Evolutionary conservation across 2,113 vertebrate species (phyloP).

Genomic region (Nycticebus coucang): DNA sequence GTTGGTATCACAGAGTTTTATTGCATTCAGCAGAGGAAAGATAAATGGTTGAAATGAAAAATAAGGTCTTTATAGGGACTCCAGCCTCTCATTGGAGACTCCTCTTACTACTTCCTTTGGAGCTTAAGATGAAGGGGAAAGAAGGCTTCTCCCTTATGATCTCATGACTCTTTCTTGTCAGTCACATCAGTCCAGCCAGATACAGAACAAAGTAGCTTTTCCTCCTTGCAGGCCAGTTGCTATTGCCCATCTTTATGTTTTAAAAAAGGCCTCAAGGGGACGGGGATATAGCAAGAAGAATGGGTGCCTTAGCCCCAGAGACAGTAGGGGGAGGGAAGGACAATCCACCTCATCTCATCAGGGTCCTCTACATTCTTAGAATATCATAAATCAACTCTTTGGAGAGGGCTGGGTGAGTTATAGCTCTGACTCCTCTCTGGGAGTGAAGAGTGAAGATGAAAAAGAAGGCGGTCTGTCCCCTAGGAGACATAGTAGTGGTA

Average conservation of each 20-base stretch:
- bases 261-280: neutral
- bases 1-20: conserved; percentile 48
- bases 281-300: neutral
- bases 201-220: conserved; percentile 2
- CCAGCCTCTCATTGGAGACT: neutral
- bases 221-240: neutral
- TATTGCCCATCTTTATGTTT: neutral
- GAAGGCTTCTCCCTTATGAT: conserved; percentile 11
- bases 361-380: conserved; percentile 35
- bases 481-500: conserved; percentile 63
- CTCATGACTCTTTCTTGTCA: conserved; percentile 2
- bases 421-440: conserved; percentile 75
- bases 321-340: neutral
- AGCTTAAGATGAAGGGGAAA: neutral
- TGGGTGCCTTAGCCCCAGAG: neutral
- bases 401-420: conserved; percentile 57
- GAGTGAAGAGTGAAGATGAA: conserved; percentile 71
- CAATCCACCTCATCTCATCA: neutral
- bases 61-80: neutral
- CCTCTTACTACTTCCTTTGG: conserved; percentile 30
- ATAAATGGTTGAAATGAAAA: neutral
- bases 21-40: conserved; percentile 67
- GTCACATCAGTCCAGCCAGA: conserved; percentile 3
- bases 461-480: conserved; percentile 74
- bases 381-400: neutral